Base-by-base conservation (phyloP, 2,888 invertebrate genomes). In the Alsophila aescularia region DNA sequence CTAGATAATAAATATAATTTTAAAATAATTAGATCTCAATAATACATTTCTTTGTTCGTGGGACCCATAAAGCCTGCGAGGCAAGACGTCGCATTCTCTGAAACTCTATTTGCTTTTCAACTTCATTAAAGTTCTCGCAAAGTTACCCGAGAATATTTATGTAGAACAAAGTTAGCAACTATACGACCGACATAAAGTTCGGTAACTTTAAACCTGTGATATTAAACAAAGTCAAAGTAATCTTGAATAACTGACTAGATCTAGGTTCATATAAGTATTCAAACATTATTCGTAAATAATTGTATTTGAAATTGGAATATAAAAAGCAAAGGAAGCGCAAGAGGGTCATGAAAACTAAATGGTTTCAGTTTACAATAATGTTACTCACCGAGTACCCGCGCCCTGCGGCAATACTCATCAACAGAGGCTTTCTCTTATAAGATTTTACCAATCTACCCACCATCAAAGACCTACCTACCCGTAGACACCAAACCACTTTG, bases 401-500 rank as follows among this genome's bases (percentile, higher is more conserved):
- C 27, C 43, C 21, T 43, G 35, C 8, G 31, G 29, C 24, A n/a
- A 42, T 4, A 27, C 15, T 12, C 31, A n/a, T 32, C 35, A 51
- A 51, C n/a, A 29, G 13, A 18, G 35, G 45, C 12, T 18, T 29
- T 40, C 31, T 31, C 35, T n/a, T 45, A 52, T 47, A 36, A 41
- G 14, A 18, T 35, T n/a, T 21, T 45, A 35, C 45, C 41, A 31
- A 47, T 27, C 40, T 35, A 18, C 45, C 45, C 35, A 15, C 18
- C 39, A 12, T 41, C 41, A 41, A 35, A 45, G 47, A 52, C 35
- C 45, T 40, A 21, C 41, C n/a, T n/a, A n/a, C n/a, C n/a, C n/a
- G n/a, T n/a, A n/a, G n/a, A n/a, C n/a, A n/a, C n/a, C n/a, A n/a
- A n/a, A n/a, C n/a, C n/a, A n/a, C n/a, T n/a, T n/a, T n/a, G n/a